These are phyloP conservation scores for Clarias batrachus DNA, from an alignment of 2,113 vertebrate species.

Conservation along the genomic window DNA sequence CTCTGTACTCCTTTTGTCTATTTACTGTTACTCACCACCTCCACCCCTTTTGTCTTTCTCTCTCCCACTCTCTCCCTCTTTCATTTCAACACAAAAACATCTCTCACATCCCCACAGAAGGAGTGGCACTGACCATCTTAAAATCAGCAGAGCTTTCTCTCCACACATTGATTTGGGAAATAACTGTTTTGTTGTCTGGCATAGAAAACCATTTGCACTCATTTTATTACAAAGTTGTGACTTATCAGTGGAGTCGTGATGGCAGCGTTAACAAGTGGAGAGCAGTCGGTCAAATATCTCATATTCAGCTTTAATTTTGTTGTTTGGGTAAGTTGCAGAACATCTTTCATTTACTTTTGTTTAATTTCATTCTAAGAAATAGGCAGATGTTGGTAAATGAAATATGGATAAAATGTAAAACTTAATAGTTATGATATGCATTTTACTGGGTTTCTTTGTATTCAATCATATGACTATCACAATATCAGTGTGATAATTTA, in stretches of 20 bases:
- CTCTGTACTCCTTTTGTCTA: neutral
- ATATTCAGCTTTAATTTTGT: constrained; percentile 81
- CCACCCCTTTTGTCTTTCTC: neutral
- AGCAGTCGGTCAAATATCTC: constrained; percentile 74
- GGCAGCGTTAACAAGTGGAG: constrained; percentile 50
- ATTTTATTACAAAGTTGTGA: neutral
- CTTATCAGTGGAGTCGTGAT: constrained; percentile 18
- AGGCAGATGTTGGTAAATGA: neutral
- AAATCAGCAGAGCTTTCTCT: neutral
- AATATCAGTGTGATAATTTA: neutral
- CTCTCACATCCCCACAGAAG: neutral
- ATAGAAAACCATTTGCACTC: neutral
- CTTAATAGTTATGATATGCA: neutral
- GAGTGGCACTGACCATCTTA: neutral
- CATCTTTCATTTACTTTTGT: neutral
- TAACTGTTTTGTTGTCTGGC: neutral
- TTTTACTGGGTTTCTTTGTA: neutral
- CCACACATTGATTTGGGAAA: neutral
- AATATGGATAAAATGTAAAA: neutral
- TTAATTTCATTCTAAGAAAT: neutral
- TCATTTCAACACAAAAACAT: neutral
- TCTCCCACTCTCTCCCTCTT: neutral
- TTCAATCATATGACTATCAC: neutral
- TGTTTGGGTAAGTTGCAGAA: constrained; percentile 76
- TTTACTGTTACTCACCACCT: neutral